These are phyloP conservation scores for Pitta sordida DNA, from an alignment of 2,113 vertebrate genomes.

Conservation along the genomic window DNA sequence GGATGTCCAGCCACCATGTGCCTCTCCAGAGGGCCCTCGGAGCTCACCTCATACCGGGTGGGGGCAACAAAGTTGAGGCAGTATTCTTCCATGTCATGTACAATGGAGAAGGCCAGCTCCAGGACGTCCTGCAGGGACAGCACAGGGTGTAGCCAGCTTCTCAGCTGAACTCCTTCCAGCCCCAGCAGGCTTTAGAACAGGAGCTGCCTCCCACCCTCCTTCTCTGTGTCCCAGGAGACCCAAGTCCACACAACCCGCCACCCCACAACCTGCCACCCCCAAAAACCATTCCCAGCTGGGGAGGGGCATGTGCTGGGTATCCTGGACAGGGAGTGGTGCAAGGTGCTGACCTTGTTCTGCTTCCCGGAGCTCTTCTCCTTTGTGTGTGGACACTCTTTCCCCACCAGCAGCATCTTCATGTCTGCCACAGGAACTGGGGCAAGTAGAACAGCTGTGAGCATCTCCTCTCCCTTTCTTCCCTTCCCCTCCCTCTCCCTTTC, in stretches of 20 bases:
- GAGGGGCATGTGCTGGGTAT: background rate
- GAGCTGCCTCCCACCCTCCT: background rate
- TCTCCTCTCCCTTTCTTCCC: background rate
- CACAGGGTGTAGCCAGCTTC: background rate
- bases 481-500: background rate
- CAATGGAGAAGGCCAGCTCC: conserved; percentile 91
- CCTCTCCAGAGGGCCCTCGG: background rate
- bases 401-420: conserved; percentile 87
- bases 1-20: accelerated
- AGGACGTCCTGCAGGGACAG: conserved; percentile 79
- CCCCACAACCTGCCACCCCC: background rate
- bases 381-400: conserved; percentile 93
- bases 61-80: conserved; percentile 92
- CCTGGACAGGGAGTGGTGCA: background rate
- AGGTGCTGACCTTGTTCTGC: conserved; percentile 87
- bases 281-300: background rate
- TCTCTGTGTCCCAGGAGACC: background rate
- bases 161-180: background rate
- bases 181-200: background rate
- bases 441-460: background rate
- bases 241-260: background rate
- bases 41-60: conserved; percentile 87
- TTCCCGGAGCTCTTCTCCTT: conserved; percentile 91
- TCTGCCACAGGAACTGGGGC: conserved; percentile 87
- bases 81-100: conserved; percentile 88